phyloP scores from a whole-genome alignment of 2,888 invertebrate genomes.

The Sisyra nigra region DNA sequence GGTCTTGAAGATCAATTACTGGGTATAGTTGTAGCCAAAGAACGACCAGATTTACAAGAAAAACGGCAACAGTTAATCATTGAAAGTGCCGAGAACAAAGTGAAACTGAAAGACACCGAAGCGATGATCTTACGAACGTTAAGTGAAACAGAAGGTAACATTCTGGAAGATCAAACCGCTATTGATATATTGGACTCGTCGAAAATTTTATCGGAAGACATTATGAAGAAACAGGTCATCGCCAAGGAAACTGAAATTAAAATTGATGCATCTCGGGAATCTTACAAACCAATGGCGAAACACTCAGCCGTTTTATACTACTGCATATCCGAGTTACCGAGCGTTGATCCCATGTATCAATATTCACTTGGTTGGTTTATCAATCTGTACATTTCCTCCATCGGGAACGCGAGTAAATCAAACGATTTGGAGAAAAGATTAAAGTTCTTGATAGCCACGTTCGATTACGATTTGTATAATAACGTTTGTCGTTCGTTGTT shows the following conservation, averaged over 20 bases:
- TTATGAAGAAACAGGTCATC: constrained; percentile 63
- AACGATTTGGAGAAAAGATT: constrained; percentile 54
- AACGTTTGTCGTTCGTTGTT: constrained; percentile 75
- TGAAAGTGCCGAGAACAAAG: constrained; percentile 63
- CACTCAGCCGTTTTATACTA: constrained; percentile 70
- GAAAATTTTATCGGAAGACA: constrained; percentile 64
- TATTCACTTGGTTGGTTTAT: constrained; percentile 79
- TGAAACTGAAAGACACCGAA: constrained; percentile 70
- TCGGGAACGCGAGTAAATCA: constrained; percentile 56
- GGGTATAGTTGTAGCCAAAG: constrained; percentile 72
- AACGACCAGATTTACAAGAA: constrained; percentile 69
- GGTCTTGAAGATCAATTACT: constrained; percentile 72
- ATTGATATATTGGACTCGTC: constrained; percentile 78
- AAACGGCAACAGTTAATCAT: constrained; percentile 63
- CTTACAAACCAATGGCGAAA: constrained; percentile 61
- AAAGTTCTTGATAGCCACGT: constrained; percentile 52
- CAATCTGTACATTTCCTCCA: constrained; percentile 59
- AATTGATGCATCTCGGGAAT: constrained; percentile 58
- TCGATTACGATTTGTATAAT: constrained; percentile 63
- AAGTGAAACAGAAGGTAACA: constrained; percentile 69
- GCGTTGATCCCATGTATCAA: constrained; percentile 81
- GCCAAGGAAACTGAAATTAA: constrained; percentile 60
- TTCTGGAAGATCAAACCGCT: constrained; percentile 80
- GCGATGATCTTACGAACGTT: constrained; percentile 76
- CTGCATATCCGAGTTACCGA: constrained; percentile 66